phyloP scores from a whole-genome alignment of 2,797 vertebrate species.

The Liparis tanakae region DNA sequence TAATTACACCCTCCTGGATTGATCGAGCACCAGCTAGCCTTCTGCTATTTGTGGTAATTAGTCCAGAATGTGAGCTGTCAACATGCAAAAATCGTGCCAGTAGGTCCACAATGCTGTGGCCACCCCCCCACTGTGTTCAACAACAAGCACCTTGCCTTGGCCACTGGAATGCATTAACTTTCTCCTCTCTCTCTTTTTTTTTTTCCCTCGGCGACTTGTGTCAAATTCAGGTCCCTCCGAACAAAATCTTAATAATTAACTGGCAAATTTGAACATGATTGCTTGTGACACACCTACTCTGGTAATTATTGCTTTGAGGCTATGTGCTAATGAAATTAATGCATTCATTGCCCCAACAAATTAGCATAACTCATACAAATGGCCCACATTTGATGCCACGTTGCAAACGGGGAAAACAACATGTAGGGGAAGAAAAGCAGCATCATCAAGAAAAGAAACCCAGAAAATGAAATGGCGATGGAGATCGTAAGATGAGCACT shows the following conservation, averaged over 20 bases:
- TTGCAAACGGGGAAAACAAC: slow-evolving; percentile 68
- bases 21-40: slow-evolving; percentile 78
- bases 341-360: slow-evolving; percentile 99
- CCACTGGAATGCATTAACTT: slow-evolving; percentile 78
- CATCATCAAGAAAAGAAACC: slow-evolving; percentile 74
- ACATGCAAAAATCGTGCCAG: slow-evolving; percentile 78
- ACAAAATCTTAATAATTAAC: slow-evolving; percentile 99
- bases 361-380: slow-evolving; percentile 99
- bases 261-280: slow-evolving; percentile 99
- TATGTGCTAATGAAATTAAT: slow-evolving; percentile 99
- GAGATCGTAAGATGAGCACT: slow-evolving; percentile 81
- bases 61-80: slow-evolving; percentile 85
- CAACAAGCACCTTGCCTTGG: slow-evolving; percentile 74
- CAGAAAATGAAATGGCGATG: slow-evolving; percentile 79
- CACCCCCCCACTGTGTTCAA: slow-evolving; percentile 69
- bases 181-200: slow-evolving; percentile 71
- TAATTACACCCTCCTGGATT: slow-evolving; percentile 82
- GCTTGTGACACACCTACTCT: slow-evolving; percentile 99
- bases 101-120: slow-evolving; percentile 57
- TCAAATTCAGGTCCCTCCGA: slow-evolving; percentile 93
- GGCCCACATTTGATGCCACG: slow-evolving; percentile 93
- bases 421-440: slow-evolving; percentile 37
- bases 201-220: slow-evolving; percentile 91
- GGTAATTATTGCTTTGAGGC: slow-evolving; percentile 99
- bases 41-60: slow-evolving; percentile 83